Conservation (phyloP, 2,888 invertebrate species). For the Acutogordius australiensis region DNA sequence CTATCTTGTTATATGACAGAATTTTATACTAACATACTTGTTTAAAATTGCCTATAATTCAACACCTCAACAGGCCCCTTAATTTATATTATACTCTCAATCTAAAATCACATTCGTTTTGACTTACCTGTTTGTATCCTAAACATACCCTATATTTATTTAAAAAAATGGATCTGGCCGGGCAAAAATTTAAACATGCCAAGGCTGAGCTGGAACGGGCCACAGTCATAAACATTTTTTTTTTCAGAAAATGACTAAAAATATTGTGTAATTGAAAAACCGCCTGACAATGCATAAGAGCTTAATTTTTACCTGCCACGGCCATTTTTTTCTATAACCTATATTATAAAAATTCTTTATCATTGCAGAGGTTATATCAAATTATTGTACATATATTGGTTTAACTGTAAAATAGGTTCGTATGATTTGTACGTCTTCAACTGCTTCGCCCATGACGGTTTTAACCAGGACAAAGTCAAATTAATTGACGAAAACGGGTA, state of each 20-base stretch:
- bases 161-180: no score
- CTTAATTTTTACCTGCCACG: no score
- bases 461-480: not conserved
- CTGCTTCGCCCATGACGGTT: slow-evolving; percentile 10
- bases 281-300: no score
- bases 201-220: no score
- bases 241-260: no score
- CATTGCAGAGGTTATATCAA: not conserved
- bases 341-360: not conserved
- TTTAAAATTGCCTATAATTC: no score
- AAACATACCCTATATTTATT: no score
- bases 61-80: no score
- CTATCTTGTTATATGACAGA: not conserved
- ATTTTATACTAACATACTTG: not conserved
- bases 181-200: no score
- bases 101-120: not conserved
- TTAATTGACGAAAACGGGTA: slow-evolving; percentile 11
- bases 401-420: slow-evolving; percentile 2
- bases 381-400: not conserved
- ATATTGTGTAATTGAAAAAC: no score
- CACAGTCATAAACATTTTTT: no score
- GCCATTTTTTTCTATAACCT: no score
- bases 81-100: not conserved
- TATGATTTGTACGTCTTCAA: slow-evolving; percentile 9
- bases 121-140: not conserved